Conservation (phyloP, 2,888 invertebrate genomes). For the Himalopsyche anomala region DNA sequence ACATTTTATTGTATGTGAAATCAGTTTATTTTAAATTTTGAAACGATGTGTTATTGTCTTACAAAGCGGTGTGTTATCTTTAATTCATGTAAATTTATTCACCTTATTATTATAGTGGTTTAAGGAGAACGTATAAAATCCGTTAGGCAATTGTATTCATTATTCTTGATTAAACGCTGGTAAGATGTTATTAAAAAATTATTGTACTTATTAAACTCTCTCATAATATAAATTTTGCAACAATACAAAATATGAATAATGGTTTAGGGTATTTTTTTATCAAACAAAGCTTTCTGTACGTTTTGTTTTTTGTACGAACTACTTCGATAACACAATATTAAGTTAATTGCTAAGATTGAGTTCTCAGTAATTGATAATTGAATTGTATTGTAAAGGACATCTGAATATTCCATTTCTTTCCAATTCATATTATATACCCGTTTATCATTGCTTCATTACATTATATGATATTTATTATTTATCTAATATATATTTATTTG, state of each 20-base stretch:
- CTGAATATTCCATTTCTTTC: no score
- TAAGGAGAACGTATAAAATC: constrained; percentile 48
- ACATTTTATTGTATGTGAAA: constrained; percentile 64
- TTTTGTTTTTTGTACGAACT: no score
- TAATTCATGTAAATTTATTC: constrained; percentile 63
- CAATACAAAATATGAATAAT: neutral
- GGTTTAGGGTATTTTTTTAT: neutral
- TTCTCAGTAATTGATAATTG: no score
- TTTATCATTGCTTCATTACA: neutral
- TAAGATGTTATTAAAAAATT: constrained; percentile 31
- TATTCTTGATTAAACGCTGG: constrained; percentile 29
- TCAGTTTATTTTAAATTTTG: constrained; percentile 59
- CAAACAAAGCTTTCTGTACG: neutral
- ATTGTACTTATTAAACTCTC: neutral
- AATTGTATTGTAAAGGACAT: no score
- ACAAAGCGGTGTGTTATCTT: constrained; percentile 43
- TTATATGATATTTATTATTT: neutral
- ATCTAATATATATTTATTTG: neutral
- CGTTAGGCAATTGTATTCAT: constrained; percentile 44
- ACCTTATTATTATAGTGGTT: constrained; percentile 22
- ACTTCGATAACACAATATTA: neutral
- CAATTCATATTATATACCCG: no score
- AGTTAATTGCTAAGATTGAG: no score
- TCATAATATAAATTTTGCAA: constrained; percentile 14
- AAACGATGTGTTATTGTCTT: constrained; percentile 55